Percentiles rank a stretch among this genome's conserved stretches.
Conservation (phyloP, 1,140 invertebrate species). For the Drosophila gunungcola region DNA sequence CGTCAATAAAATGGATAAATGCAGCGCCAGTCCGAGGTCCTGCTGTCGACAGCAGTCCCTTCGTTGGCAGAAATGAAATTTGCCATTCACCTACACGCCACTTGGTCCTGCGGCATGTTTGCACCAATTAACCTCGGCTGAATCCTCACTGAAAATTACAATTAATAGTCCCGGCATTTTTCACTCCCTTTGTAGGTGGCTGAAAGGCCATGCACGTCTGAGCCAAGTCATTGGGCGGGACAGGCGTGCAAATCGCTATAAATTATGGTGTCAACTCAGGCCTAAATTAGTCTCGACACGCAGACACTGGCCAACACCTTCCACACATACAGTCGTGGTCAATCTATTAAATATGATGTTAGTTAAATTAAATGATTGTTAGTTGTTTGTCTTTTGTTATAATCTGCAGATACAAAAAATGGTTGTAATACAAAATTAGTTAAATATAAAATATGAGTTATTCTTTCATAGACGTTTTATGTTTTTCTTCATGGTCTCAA, state of each 20-base stretch:
- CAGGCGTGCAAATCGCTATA: slow-evolving; percentile 59
- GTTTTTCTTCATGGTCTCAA: no score
- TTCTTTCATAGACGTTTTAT: no score
- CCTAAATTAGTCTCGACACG: slow-evolving; percentile 73
- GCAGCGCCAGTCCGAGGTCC: slow-evolving; percentile 9
- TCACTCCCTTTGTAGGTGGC: slow-evolving; percentile 40
- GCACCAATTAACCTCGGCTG: slow-evolving; percentile 36
- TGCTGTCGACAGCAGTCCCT: slow-evolving; percentile 3
- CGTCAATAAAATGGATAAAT: slow-evolving; percentile 73
- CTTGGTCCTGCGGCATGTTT: slow-evolving; percentile 46
- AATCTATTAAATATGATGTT: no score
- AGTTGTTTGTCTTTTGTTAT: no score
- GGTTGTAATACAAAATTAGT: no score
- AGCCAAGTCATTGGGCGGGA: slow-evolving; percentile 31
- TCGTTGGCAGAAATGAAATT: slow-evolving; percentile 38
- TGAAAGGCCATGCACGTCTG: slow-evolving; percentile 7
- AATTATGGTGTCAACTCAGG: slow-evolving; percentile 73
- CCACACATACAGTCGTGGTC: slow-evolving; percentile 3
- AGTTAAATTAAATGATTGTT: no score
- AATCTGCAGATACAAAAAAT: no score
- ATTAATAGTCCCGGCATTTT: slow-evolving; percentile 49
- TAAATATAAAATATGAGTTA: no score
- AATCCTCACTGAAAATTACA: slow-evolving; percentile 32
- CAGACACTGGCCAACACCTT: slow-evolving; percentile 38
- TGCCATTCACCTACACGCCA: slow-evolving; percentile 40